These are phyloP conservation scores for Macrosiphum euphorbiae DNA, from an alignment of 2,888 invertebrate species.

Conservation along the genomic window DNA sequence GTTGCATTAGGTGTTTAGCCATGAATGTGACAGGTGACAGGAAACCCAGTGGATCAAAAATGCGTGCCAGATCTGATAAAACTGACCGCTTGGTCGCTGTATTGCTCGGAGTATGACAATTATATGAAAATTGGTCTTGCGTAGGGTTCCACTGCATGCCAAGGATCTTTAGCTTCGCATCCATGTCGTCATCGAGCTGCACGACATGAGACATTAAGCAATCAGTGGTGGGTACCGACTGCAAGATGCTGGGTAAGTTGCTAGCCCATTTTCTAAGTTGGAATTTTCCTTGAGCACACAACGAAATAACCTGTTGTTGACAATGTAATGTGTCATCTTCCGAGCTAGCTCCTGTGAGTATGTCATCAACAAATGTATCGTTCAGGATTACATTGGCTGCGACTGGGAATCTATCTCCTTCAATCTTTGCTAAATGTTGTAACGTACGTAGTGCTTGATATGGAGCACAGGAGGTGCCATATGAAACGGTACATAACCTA, in stretches of 20 bases:
- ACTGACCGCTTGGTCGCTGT: too few relatives aligned
- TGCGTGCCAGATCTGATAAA: too few relatives aligned
- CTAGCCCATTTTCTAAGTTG: conserved; percentile 26
- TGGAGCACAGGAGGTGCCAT: conserved; percentile 16
- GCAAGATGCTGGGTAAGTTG: neutral
- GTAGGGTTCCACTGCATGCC: too few relatives aligned
- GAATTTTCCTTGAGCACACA: neutral
- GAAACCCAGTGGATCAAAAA: too few relatives aligned
- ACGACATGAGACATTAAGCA: too few relatives aligned
- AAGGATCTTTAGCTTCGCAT: too few relatives aligned
- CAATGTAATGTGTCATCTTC: neutral
- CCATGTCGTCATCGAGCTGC: too few relatives aligned
- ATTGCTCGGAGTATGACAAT: too few relatives aligned
- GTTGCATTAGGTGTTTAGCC: too few relatives aligned
- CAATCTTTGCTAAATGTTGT: neutral
- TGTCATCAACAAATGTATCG: conserved; percentile 66
- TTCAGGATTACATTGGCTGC: neutral
- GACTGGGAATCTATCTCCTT: neutral
- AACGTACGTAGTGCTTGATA: neutral
- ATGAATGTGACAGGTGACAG: too few relatives aligned
- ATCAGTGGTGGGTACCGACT: too few relatives aligned
- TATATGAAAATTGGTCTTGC: too few relatives aligned
- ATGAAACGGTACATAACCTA: conserved; percentile 35
- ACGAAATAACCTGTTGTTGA: neutral
- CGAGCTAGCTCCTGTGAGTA: neutral